phyloP scores from a whole-genome alignment of 2,888 invertebrate species.

The Pristionchus fissidentatus region DNA sequence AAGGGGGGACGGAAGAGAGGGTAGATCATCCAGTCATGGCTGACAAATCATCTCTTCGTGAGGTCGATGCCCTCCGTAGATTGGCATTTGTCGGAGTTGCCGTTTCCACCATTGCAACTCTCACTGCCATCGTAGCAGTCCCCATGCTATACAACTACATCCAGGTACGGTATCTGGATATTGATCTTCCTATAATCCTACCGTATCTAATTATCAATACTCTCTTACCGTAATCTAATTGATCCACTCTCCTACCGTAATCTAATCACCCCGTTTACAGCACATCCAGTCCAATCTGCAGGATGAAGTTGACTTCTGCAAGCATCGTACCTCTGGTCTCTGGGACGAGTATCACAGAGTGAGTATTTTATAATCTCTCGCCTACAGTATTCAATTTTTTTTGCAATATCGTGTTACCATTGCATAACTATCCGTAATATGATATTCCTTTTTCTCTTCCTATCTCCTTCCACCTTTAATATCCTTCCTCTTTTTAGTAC shows the following conservation, averaged over 20 bases:
- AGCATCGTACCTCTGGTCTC: constrained; percentile 32
- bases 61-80: constrained; percentile 8
- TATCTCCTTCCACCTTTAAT: neutral
- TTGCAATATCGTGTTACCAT: neutral
- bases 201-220: too few relatives aligned
- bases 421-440: neutral
- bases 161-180: neutral
- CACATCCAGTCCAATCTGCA: constrained; percentile 43
- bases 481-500: constrained; percentile 10
- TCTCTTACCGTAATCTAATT: neutral
- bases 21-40: neutral
- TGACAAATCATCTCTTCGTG: constrained; percentile 1
- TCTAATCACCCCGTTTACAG: constrained; percentile 1
- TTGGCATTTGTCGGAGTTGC: constrained; percentile 31
- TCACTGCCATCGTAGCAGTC: constrained; percentile 38
- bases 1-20: neutral
- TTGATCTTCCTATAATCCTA: too few relatives aligned
- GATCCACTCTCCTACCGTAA: neutral
- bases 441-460: neutral
- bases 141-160: constrained; percentile 47
- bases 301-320: constrained; percentile 41
- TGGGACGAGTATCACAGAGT: constrained; percentile 46
- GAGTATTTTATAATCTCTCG: neutral
- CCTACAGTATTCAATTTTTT: too few relatives aligned
- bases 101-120: constrained; percentile 41